Percentiles rank a stretch among this genome's conserved stretches.
phyloP scores from a whole-genome alignment of 2,888 invertebrate species.

The Tipula vernalis region DNA sequence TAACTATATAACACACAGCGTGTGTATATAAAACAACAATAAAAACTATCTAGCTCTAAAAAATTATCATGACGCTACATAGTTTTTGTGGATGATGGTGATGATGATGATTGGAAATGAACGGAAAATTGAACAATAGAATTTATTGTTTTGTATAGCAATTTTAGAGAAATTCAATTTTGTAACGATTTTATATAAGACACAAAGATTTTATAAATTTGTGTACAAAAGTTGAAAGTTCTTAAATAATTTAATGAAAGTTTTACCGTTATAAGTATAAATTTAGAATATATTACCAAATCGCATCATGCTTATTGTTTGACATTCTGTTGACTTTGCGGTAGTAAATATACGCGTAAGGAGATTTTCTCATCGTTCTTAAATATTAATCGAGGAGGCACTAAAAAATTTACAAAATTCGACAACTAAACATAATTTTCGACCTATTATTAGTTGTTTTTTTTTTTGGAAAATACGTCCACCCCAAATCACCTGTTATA shows the following conservation, averaged over 20 bases:
- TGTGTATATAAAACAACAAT: neutral
- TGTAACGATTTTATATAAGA: neutral
- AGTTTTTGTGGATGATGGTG: neutral
- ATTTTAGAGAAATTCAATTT: neutral
- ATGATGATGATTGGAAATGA: neutral
- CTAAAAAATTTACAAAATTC: neutral
- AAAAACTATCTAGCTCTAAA: neutral
- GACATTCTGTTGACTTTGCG: neutral
- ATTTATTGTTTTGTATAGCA: neutral
- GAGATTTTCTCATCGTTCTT: neutral
- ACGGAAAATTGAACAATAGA: neutral
- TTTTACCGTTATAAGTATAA: neutral
- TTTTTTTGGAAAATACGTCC: neutral
- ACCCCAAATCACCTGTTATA: neutral
- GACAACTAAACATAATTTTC: neutral
- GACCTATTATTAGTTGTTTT: neutral
- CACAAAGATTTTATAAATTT: neutral
- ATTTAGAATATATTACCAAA: neutral
- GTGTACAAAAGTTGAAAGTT: neutral
- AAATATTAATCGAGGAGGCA: neutral
- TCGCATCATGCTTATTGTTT: neutral
- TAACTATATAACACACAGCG: neutral
- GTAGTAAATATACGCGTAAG: neutral
- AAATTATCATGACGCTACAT: neutral
- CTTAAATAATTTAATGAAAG: neutral